Evolutionary conservation across 2,888 invertebrate genomes (phyloP), one percentile per base, ranked within the genome.

Genomic region (Masnerella sp.): DNA sequence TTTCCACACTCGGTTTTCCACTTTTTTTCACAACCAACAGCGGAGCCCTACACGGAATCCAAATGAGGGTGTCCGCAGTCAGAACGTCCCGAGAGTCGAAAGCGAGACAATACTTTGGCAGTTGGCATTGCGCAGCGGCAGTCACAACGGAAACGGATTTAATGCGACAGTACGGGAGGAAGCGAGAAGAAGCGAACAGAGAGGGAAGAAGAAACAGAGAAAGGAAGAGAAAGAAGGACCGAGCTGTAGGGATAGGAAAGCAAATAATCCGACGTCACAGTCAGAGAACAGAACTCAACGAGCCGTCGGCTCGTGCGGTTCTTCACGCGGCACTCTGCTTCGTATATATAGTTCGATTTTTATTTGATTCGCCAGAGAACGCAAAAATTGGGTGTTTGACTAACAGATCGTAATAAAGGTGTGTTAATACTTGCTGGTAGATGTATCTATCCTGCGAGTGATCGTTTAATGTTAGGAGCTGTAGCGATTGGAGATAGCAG

Each of bases 81-180:
- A 22, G 30, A 8, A 18, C 40, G 4, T 12, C 14, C 34, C 2
- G 20, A 18, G 9, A 11, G 34, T 34, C 15, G n/a, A 12, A 8
- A n/a, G 0, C 14, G 20, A 14, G 36, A 22, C 85, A 86, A 84
- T 80, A 84, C 62, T 79, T 81, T 75, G 51, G 68, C 86, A 45
- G 80, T 79, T 59, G 36, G 72, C 72, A 70, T 59, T 78, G 81
- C 82, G 78, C 83, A 79, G 83, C 75, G 82, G 81, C 82, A 84
- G 82, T 83, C 84, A 78, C 80, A 85, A 84, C 84, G 85, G 86
- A 86, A 85, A 85, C 82, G 83, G 85, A 86, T 83, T 84, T 81
- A 80, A 77, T 79, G 82, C 81, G 82, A 82, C 81, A 80, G 77
- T 70, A 76, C 47, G 81, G 81, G 82, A 78, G 81, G 75, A 79